Evolutionary conservation across 2,888 invertebrate species (phyloP), one percentile per base, ranked within the genome.

Genomic region (Apocheima hispidaria): DNA sequence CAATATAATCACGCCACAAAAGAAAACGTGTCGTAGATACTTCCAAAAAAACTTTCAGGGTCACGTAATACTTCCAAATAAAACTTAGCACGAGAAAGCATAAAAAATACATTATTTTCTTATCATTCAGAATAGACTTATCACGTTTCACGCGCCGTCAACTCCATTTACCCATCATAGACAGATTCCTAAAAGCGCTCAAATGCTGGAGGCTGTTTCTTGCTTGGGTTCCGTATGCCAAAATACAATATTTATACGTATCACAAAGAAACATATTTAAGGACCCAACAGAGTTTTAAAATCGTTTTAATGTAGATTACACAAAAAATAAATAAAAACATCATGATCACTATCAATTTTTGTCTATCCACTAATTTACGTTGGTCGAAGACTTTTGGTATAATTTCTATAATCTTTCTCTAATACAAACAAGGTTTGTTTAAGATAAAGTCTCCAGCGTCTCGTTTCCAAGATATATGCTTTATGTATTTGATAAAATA

Each of bases 121-220:
- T 52, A 56, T 61, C 56, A 56, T 61, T 41, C 56, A 61, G 56
- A 61, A 61, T 56, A 35, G 57, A 60, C 56, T 58, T 64, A 62
- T 68, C 61, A 61, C 59, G 59, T 65, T 66, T 66, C 44, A 66
- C 66, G 64, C 66, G 35, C 57, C 63, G 66, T 55, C 63, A 61
- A 44, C 50, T 57, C 53, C 60, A 51, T 55, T 60, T 54, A 46
- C 36, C 51, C 50, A 48, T 53, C 61, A 53, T 53, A 52, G 51
- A 26, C 56, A 57, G 61, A 49, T 46, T 41, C 60, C 14, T 18
- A 50, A 50, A 52, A 44, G 28, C 14, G 4, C 12, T 1, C n/a
- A 49, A 60, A 35, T 26, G 16, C 23, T 44, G 10, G 51, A 9
- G 20, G 20, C 0, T 21, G 2, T 41, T n/a, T 18, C 4, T 12